Evolutionary conservation across 2,113 vertebrate species (phyloP).

Genomic region (Coptodon rendalli): DNA sequence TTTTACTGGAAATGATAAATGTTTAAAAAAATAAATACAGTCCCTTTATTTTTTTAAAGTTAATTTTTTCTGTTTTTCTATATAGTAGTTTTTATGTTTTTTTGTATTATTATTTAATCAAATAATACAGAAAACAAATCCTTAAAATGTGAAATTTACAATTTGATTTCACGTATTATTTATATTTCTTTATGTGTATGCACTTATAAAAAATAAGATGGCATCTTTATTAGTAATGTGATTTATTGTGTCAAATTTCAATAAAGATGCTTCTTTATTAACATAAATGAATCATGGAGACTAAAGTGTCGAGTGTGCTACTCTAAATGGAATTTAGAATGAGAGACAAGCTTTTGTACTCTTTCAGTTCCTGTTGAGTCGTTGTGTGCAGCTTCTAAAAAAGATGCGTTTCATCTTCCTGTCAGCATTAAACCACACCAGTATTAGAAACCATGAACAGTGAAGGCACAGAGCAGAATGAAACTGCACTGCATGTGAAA

Average conservation of each 20-base stretch:
- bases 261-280: background rate
- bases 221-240: background rate
- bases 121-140: background rate
- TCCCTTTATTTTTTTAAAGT: background rate
- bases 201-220: background rate
- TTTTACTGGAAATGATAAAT: background rate
- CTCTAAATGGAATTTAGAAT: background rate
- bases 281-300: background rate
- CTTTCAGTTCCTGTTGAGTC: conserved; percentile 48
- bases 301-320: background rate
- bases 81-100: background rate
- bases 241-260: background rate
- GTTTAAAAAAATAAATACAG: background rate
- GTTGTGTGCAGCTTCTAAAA: background rate
- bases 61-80: background rate
- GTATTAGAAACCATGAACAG: background rate
- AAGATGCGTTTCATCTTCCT: background rate
- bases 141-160: background rate
- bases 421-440: background rate
- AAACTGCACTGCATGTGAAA: background rate
- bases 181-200: background rate
- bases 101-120: background rate
- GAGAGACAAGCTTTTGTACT: background rate
- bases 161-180: background rate
- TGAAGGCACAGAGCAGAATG: background rate